Evolutionary conservation across 2,113 vertebrate genomes (phyloP), one percentile per base, ranked within the genome.

Genomic region (Sphaerodactylus townsendi): DNA sequence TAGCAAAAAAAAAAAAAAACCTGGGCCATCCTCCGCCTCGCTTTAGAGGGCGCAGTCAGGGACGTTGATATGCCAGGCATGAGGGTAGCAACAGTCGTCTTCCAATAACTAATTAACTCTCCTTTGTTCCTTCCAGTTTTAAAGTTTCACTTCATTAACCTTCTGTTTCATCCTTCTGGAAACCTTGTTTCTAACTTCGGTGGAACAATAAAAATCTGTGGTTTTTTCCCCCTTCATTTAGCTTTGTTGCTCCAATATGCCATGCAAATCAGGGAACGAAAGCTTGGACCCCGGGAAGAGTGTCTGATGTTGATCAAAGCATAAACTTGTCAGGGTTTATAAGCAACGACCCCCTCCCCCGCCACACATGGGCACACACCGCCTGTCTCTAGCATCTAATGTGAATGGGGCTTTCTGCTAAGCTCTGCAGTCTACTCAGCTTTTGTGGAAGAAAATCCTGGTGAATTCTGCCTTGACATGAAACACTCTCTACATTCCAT

Each of bases 191-290:
- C 39, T 39, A 59, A 7, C n/a, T 50, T 85, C 25, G 2, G 10
- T 21, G 53, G 25, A 64, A 79, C 64, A 84, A 35, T 70, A 41
- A n/a, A 23, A 17, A 37, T 44, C 17, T 28, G 10, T 50, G 10
- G 7, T 62, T 28, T 62, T 62, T 28, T 62, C 30, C 21, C 33
- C 8, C 28, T 4, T 33, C 25, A 33, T 2, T 21, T 37, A 30
- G n/a, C 11, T 15, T 48, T 28, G 30, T 48, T 21, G 28, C 30
- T 46, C 50, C n/a, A 35, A 0, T 30, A 25, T 15, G 23, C 11
- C 66, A 50, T 44, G 2, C 37, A 53, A 35, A 1, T 25, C 3
- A 46, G 5, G 21, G 37, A 10, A 13, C 14, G 33, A 19, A 17
- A 69, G 66, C 6, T 33, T 5, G 15, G 66, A 69, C 5, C 53